These are phyloP conservation scores for Syrista parreyssii DNA, from an alignment of 2,888 invertebrate species.

Conservation along the genomic window DNA sequence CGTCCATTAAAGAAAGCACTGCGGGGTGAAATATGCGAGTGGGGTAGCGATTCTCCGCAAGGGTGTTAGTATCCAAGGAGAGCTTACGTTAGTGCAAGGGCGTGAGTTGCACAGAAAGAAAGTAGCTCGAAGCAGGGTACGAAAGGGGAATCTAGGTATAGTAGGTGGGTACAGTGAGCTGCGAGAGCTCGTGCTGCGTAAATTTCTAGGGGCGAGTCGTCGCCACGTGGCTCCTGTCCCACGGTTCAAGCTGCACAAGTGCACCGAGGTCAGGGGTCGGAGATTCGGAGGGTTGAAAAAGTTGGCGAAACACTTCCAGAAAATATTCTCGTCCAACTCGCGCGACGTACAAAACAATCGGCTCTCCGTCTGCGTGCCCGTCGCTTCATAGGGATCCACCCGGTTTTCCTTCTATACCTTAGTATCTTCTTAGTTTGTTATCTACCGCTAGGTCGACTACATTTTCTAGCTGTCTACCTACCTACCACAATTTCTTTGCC, in stretches of 20 bases:
- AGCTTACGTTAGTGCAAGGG: constrained; percentile 14
- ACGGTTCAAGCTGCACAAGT: constrained; percentile 54
- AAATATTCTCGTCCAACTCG: background rate
- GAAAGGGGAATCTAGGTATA: background rate
- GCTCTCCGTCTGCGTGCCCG: background rate
- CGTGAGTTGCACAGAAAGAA: constrained; percentile 15
- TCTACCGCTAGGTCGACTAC: background rate
- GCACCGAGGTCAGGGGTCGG: constrained; percentile 50
- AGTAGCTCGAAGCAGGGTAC: background rate
- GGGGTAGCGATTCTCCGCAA: constrained; percentile 23
- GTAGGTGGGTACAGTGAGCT: constrained; percentile 6
- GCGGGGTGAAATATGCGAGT: constrained; percentile 53
- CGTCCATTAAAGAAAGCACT: constrained; percentile 56
- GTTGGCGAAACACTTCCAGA: constrained; percentile 21
- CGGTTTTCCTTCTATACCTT: background rate
- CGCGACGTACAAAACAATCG: background rate
- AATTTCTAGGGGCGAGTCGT: constrained; percentile 36
- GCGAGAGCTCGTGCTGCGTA: constrained; percentile 33
- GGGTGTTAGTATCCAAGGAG: background rate
- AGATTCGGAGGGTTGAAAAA: constrained; percentile 11
- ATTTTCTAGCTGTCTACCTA: background rate
- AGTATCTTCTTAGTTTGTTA: background rate
- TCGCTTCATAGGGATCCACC: background rate
- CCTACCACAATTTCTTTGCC: background rate
- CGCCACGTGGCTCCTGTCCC: constrained; percentile 57